Base-by-base conservation (phyloP, 2,888 invertebrate species). In the Ommatoiulus sabulosus region DNA sequence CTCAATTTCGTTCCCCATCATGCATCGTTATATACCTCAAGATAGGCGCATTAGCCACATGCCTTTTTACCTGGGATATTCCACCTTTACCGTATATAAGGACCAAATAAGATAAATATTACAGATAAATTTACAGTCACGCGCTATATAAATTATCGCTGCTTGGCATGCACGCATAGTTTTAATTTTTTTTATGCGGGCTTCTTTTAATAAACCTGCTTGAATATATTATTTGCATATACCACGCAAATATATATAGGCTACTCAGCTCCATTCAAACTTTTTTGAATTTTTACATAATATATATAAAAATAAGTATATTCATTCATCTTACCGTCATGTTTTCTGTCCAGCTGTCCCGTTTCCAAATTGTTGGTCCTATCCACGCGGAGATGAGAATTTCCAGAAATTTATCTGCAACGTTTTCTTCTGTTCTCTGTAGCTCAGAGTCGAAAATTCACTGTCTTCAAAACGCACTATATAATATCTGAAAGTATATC, bases 261-360 rank as follows among this genome's bases (percentile, higher is more conserved):
- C n/a, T n/a, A n/a, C 24, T 10, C 24, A 8, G 52, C 52, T 52
- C 17, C 52, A 8, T 52, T 52, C 52, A 7, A 52, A 12, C 52
- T 15, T 52, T 1, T 4, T 52, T 52, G 52, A 12, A 17, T 15
- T 52, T 17, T 52, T 4, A 52, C 17, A 52, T 17, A 12, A 52
- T 3, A 48, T 4, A 52, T 52, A 52, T 17, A 8, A 52, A 52
- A 46, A 46, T 1, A 12, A 52, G 52, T 17, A 17, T 52, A 80
- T 57, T n/a, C 57, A 57, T 57, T 57, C 57, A n/a, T 80, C 80
- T 80, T 80, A 80, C 80, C 80, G 80, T 80, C 80, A 80, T 80
- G 80, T 35, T 43, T 35, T 80, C 80, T 80, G 80, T 43, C 80
- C 80, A 80, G 80, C 35, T 80, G 24, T 24, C 80, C 80, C 24